These are phyloP conservation scores for Dipodomys spectabilis DNA, from an alignment of 2,113 vertebrate species.

Conservation along the genomic window DNA sequence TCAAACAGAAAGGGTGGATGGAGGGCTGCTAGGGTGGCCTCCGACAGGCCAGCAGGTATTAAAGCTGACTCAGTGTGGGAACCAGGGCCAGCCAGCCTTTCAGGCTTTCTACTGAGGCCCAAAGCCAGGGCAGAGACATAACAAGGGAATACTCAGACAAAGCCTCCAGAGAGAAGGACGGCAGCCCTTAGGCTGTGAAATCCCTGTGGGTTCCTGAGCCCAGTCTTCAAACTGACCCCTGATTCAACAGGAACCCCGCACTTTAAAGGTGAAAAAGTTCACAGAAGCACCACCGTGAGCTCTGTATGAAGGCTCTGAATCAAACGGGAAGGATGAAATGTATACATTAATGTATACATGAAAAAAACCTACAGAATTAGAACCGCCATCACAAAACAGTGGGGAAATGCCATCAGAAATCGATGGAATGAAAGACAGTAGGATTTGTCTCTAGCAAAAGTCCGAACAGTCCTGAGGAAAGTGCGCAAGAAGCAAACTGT, in stretches of 20 bases:
- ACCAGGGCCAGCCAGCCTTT: background rate
- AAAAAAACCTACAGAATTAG: background rate
- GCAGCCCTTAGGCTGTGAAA: background rate
- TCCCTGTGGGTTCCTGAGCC: background rate
- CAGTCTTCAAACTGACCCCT: background rate
- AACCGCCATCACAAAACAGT: background rate
- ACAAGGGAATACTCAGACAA: background rate
- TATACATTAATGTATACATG: too few species aligned
- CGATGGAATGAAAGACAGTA: background rate
- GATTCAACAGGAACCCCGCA: background rate
- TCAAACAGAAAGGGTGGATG: background rate
- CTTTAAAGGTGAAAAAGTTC: background rate
- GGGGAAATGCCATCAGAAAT: background rate
- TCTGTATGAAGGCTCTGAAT: background rate
- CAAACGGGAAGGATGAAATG: background rate
- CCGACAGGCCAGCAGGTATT: background rate
- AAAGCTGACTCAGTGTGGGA: background rate
- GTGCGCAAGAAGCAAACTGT: background rate
- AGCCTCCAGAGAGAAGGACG: too few species aligned
- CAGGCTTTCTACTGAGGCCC: background rate
- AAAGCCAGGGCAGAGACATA: background rate
- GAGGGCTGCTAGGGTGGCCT: background rate
- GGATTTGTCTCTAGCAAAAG: background rate
- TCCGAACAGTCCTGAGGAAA: background rate
- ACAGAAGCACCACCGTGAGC: background rate